Percentiles rank a stretch among this genome's conserved stretches.
Conservation (phyloP, 2,888 invertebrate species). For the Bimastos eiseni region DNA sequence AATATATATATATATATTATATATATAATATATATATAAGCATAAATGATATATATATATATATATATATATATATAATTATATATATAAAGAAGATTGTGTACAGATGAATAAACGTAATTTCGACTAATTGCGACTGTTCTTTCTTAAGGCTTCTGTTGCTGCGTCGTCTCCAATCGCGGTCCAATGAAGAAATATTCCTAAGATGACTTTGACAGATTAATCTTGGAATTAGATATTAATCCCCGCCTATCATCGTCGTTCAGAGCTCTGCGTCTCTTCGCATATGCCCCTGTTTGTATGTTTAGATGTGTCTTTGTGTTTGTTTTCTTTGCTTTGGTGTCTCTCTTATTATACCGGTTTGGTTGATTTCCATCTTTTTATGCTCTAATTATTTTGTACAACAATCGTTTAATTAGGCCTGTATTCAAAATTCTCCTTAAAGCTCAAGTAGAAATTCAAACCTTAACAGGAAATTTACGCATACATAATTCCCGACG, state of each 20-base stretch:
- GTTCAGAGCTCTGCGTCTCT: not conserved
- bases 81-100: not conserved
- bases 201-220: not conserved
- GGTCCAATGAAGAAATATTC: conserved; percentile 5
- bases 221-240: not conserved
- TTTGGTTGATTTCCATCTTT: not conserved
- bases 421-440: no score
- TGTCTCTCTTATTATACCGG: not conserved
- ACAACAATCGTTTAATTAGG: no score
- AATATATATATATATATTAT: not conserved
- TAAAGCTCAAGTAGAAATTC: not conserved
- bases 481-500: not conserved
- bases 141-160: not conserved
- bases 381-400: no score
- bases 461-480: no score
- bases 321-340: not conserved
- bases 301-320: not conserved
- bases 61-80: not conserved
- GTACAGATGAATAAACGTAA: not conserved
- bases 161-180: not conserved
- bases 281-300: not conserved
- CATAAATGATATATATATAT: not conserved
- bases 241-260: not conserved
- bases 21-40: not conserved
- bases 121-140: not conserved